Conservation (phyloP, 2,888 invertebrate species). For the Stenchaetothrips biformis region DNA sequence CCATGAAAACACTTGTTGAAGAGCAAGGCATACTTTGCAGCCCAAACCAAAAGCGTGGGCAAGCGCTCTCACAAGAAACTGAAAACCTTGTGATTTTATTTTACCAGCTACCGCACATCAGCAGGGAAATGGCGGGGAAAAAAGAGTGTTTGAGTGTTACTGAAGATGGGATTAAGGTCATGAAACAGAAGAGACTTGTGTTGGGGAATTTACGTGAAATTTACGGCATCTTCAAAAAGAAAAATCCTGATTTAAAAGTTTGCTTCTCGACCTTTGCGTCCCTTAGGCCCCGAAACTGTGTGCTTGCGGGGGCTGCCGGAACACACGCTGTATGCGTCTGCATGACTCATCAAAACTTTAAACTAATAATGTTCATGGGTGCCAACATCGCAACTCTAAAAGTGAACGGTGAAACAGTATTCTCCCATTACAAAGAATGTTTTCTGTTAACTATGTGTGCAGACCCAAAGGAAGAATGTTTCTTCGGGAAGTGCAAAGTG, state of each 20-base stretch:
- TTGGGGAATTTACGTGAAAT: conserved; percentile 26
- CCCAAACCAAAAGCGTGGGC: conserved; percentile 28
- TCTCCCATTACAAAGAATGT: background rate
- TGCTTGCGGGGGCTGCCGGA: conserved; percentile 28
- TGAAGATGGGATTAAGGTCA: conserved; percentile 29
- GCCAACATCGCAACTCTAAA: conserved; percentile 24
- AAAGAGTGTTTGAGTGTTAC: conserved; percentile 33
- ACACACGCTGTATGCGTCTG: conserved; percentile 30
- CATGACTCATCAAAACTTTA: conserved; percentile 29
- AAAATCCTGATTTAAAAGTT: conserved; percentile 16
- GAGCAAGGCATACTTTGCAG: conserved; percentile 29
- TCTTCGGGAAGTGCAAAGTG: background rate
- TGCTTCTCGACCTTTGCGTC: conserved; percentile 28
- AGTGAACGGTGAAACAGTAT: conserved; percentile 26
- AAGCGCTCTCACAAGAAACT: background rate
- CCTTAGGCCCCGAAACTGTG: conserved; percentile 30
- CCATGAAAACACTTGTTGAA: conserved; percentile 30
- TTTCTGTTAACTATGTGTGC: background rate
- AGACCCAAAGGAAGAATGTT: background rate
- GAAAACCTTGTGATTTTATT: conserved; percentile 30
- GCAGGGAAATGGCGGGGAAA: conserved; percentile 32
- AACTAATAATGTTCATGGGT: conserved; percentile 29
- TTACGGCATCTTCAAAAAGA: conserved; percentile 15
- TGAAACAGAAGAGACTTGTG: conserved; percentile 29
- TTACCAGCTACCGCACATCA: conserved; percentile 33